Conservation (phyloP, 2,113 vertebrate genomes). For the Erinaceus europaeus region DNA sequence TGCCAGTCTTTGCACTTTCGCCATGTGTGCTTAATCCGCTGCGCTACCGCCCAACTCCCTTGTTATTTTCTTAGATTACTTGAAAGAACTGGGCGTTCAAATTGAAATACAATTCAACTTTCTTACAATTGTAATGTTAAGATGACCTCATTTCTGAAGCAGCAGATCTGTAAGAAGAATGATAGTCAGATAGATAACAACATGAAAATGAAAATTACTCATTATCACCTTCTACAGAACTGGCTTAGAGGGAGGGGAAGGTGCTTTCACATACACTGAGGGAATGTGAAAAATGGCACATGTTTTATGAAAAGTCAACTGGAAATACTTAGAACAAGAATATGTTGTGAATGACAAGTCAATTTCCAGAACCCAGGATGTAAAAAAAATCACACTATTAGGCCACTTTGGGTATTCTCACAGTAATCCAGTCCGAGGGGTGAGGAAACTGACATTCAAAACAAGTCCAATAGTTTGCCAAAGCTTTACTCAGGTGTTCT, state of each 20-base stretch:
- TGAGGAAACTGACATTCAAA: neutral
- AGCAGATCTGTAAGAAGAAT: neutral
- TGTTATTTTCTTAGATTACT: no score
- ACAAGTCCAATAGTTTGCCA: neutral
- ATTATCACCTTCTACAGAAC: neutral
- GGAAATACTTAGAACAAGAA: neutral
- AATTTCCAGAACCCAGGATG: rapidly evolving
- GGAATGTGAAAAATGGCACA: neutral
- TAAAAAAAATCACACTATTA: no score
- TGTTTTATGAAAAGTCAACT: neutral
- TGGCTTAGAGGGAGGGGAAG: neutral
- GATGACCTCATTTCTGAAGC: neutral
- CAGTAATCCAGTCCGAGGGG: neutral
- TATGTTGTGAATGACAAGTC: neutral
- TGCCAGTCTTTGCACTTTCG: no score
- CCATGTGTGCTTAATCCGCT: no score
- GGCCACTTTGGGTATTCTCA: no score
- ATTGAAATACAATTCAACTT: neutral
- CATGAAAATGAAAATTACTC: neutral
- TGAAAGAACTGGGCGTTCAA: neutral
- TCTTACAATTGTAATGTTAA: no score
- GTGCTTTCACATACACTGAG: neutral
- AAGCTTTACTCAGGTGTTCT: neutral
- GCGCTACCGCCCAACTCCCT: no score
- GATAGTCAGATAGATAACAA: neutral